Base-by-base conservation (phyloP, 2,797 vertebrate genomes). In the Chaenodraco wilsoni region DNA sequence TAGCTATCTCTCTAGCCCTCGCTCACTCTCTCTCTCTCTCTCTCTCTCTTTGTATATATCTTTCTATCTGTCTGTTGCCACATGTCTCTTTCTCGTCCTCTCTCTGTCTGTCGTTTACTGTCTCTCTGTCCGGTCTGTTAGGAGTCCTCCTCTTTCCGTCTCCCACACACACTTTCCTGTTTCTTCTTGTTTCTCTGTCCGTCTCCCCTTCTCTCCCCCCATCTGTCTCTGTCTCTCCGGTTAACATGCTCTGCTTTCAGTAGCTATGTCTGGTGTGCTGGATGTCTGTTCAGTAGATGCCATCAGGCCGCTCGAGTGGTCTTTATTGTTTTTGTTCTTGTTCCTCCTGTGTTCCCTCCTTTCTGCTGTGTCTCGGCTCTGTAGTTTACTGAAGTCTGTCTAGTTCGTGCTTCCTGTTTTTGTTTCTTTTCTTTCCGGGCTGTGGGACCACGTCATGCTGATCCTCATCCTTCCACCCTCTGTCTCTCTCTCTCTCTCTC, bases 351-450 rank as follows among this genome's bases (percentile, higher is more conserved):
- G 95, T 94, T 95, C 91, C 91, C 93, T 96, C 91, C 90, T 94
- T 94, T 94, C 93, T 86, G 93, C 93, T 91, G 72, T 94, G 92
- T 94, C 85, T 93, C 81, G 84, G 92, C 92, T 94, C 93, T 94
- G 93, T 94, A 95, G 93, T 96, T 91, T 96, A 95, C 95, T 95
- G 90, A 89, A 93, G 95, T 92, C 84, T 88, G 92, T 92, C 84
- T 52, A 87, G 91, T 90, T 89, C 86, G 88, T 94, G 94, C 93
- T 88, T 93, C 85, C 78, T 87, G 68, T 90, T 87, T 90, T 88
- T 73, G 51, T 83, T 87, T 78, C 23, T 84, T 83, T 80, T 76
- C 60, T 77, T 78, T 84, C 69, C 43, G 82, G 86, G 87, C 87
- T 90, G 87, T 85, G 86, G 89, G 86, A 87, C 85, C 84, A 88